phyloP scores from a whole-genome alignment of 2,113 vertebrate species.

The Craseonycteris thonglongyai region DNA sequence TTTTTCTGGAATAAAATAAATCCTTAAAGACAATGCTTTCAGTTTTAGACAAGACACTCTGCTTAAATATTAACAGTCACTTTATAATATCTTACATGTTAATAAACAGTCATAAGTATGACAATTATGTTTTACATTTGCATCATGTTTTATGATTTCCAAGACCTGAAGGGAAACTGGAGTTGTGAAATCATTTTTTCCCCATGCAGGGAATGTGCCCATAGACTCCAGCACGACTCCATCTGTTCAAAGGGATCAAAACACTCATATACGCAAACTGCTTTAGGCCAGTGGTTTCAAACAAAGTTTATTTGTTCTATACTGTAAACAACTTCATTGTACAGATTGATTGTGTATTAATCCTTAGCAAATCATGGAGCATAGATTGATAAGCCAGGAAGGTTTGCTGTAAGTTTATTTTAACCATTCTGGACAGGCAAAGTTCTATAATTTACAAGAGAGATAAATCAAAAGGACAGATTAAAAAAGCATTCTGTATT shows the following conservation, averaged over 20 bases:
- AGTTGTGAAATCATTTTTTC: conserved; percentile 8
- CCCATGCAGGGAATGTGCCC: neutral
- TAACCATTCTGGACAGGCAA: neutral
- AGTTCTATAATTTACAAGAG: neutral
- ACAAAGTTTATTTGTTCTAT: neutral
- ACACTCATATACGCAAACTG: neutral
- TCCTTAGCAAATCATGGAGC: neutral
- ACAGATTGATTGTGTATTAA: neutral
- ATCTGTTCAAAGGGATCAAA: conserved; percentile 41
- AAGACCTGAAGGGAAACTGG: neutral
- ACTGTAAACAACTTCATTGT: neutral
- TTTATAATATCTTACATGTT: neutral
- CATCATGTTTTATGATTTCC: neutral
- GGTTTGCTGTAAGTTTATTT: neutral
- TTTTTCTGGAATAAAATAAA: neutral
- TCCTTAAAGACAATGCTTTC: neutral
- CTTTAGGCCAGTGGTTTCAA: neutral
- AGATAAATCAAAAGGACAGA: neutral
- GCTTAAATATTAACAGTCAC: neutral
- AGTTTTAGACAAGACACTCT: neutral
- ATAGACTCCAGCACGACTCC: conserved; percentile 6
- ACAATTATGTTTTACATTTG: neutral
- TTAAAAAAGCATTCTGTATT: fast-evolving
- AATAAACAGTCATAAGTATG: neutral
- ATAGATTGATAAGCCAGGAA: neutral